Evolutionary conservation across 2,113 vertebrate genomes (phyloP).

Genomic region (Rafetus swinhoei): DNA sequence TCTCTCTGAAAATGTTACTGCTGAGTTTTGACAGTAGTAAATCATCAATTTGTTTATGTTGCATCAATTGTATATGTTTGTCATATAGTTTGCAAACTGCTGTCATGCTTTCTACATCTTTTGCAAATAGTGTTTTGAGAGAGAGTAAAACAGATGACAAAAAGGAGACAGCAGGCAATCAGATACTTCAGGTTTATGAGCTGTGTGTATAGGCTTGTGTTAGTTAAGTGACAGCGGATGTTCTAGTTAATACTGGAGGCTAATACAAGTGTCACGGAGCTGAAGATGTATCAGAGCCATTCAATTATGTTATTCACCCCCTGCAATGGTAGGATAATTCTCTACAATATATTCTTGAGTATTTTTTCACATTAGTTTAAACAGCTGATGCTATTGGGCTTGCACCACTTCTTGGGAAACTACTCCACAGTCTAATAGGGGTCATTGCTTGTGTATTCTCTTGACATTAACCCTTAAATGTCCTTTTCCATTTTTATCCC

Average conservation of each 20-base stretch:
- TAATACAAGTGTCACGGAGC: neutral
- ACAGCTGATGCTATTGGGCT: neutral
- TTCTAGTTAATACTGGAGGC: slow-evolving; percentile 8
- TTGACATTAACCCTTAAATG: neutral
- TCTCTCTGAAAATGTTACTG: neutral
- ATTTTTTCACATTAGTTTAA: neutral
- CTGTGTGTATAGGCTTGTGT: neutral
- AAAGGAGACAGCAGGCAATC: neutral
- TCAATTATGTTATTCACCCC: neutral
- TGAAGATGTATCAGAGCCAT: neutral
- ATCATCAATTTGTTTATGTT: neutral
- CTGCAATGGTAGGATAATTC: neutral
- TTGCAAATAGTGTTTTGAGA: neutral
- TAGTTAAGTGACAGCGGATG: slow-evolving; percentile 4
- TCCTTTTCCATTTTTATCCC: neutral
- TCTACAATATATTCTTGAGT: neutral
- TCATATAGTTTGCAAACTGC: neutral
- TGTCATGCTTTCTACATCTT: neutral
- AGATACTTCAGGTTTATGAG: neutral
- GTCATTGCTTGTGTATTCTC: neutral
- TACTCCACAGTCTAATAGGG: neutral
- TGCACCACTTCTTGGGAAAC: neutral
- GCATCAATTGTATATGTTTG: neutral
- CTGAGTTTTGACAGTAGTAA: neutral
- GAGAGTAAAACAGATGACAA: slow-evolving; percentile 14